Base-by-base conservation (phyloP, 2,888 invertebrate species). In the Mesochorus sp. region DNA sequence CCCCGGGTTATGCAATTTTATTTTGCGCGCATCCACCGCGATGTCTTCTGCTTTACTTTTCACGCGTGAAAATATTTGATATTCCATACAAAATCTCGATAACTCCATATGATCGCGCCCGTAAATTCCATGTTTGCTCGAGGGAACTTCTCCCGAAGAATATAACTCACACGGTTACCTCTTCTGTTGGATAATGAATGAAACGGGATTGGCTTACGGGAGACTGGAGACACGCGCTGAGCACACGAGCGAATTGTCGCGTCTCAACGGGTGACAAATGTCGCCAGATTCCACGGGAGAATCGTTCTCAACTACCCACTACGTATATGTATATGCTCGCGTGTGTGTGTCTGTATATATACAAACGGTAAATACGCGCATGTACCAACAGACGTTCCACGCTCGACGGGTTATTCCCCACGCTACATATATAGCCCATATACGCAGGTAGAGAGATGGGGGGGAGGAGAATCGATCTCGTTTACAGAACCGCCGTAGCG, bases 231-330 rank as follows among this genome's bases (percentile, higher is more conserved):
- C 76, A 76, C 78, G 80, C 78, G 72, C 75, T 73, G 64, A 55
- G 53, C 72, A 73, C 71, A 73, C 68, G 77, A 78, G 77, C 76
- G 79, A 76, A 80, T 80, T 79, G 76, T 80, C 68, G 79, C 75
- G 79, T 80, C 80, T 80, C 62, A 17, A 57, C 68, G 49, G 59
- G 76, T 81, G 81, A 81, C 81, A 81, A 81, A 81, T 81, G 78
- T 80, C 66, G 76, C 73, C 57, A 70, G 76, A 78, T 80, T 80
- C 80, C 80, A 62, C 42, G 66, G 57, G 75, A n/a, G n/a, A 79
- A 76, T 79, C 75, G 39, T 28, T 57, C 61, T 31, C 53, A 55
- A 57, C 77, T 67, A 64, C 55, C 67, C 61, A 61, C 47, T 42
- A 64, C 57, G 51, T 44, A 28, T 44, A 34, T 49, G 14, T 12